Percentiles rank a stretch among this genome's conserved stretches.
phyloP scores from a whole-genome alignment of 1,140 invertebrate species.

The Lepidostoma basale region DNA sequence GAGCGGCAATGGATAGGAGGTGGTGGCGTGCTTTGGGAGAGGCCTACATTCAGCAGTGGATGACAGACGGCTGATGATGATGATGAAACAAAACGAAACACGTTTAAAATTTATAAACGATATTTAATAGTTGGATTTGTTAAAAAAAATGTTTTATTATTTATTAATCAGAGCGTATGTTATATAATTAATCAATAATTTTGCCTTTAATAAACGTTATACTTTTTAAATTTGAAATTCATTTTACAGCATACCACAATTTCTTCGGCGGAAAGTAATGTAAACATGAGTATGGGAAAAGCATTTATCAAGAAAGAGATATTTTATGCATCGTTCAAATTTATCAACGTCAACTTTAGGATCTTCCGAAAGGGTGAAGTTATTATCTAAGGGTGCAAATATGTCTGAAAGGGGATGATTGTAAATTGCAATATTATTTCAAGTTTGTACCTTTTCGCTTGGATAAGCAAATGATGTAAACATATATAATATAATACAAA shows the following conservation, averaged over 20 bases:
- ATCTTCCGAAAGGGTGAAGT: constrained; percentile 2
- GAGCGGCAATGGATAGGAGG: no score
- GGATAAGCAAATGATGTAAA: no score
- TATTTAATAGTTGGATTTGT: background rate
- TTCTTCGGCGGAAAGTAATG: background rate
- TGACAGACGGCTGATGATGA: no score
- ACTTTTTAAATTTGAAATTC: background rate
- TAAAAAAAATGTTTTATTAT: background rate
- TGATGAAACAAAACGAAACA: no score
- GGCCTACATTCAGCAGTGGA: no score
- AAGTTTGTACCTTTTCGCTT: no score
- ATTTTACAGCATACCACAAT: background rate
- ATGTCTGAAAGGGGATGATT: no score
- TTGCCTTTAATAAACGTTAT: background rate
- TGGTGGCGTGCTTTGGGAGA: no score
- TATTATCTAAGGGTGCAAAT: no score
- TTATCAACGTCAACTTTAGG: constrained; percentile 15
- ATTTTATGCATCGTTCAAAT: constrained; percentile 20
- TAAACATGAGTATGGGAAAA: constrained; percentile 11
- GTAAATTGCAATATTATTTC: no score
- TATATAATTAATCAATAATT: background rate
- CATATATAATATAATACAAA: no score
- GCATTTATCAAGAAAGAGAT: constrained; percentile 6
- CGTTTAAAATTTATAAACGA: no score
- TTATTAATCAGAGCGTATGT: background rate